phyloP scores from a whole-genome alignment of 2,797 vertebrate species.

The Moxostoma hubbsi region DNA sequence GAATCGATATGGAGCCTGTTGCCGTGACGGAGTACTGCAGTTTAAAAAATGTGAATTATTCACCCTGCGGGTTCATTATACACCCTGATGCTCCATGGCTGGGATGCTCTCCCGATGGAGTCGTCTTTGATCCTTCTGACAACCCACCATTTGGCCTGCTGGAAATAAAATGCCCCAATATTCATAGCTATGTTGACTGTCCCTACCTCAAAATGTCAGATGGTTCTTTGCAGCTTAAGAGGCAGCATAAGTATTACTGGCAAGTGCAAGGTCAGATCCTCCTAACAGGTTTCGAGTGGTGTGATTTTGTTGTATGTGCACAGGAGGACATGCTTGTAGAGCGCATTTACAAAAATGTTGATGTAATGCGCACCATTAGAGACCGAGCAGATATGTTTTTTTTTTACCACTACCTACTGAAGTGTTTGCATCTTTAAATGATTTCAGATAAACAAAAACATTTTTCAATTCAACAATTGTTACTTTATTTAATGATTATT shows the following conservation, averaged over 20 bases:
- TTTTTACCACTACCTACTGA: slow-evolving; percentile 10
- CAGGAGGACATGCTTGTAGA: slow-evolving; percentile 1
- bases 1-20: too few species aligned
- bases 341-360: background rate
- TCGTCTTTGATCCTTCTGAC: slow-evolving; percentile 11
- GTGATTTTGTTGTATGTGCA: slow-evolving; percentile 7
- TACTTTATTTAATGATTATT: too few species aligned
- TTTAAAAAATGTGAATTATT: too few species aligned
- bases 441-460: too few species aligned
- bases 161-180: slow-evolving; percentile 37
- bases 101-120: slow-evolving; percentile 12
- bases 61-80: too few species aligned
- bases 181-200: slow-evolving; percentile 21
- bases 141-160: slow-evolving; percentile 32
- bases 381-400: background rate
- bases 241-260: slow-evolving; percentile 21
- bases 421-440: background rate
- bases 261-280: slow-evolving; percentile 20
- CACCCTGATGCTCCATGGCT: slow-evolving; percentile 46
- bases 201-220: background rate
- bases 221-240: slow-evolving; percentile 4
- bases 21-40: too few species aligned
- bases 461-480: too few species aligned
- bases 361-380: slow-evolving; percentile 4
- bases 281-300: slow-evolving; percentile 9